Evolutionary conservation across 1,140 invertebrate species (phyloP).

Genomic region (Eciton burchellii): DNA sequence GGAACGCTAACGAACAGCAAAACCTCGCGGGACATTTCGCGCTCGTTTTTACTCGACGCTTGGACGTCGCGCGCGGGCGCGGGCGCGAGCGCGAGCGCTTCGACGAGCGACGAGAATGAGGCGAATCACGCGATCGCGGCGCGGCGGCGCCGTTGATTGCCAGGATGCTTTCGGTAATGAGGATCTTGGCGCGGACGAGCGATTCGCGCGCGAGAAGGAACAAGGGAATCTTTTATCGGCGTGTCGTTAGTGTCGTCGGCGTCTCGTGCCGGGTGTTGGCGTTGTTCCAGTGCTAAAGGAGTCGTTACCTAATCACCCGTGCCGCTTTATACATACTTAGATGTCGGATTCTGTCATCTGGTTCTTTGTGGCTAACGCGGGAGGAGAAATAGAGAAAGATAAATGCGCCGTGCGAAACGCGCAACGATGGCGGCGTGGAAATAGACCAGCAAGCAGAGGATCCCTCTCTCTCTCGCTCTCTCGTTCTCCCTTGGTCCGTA

Average conservation of each 20-base stretch:
- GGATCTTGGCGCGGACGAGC: neutral
- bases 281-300: conserved; percentile 64
- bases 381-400: conserved; percentile 62
- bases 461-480: neutral
- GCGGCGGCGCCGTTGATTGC: neutral
- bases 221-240: conserved; percentile 71
- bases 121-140: conserved; percentile 16
- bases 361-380: conserved; percentile 31
- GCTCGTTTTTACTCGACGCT: conserved; percentile 1
- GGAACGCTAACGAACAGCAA: conserved; percentile 27
- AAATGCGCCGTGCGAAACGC: conserved; percentile 53
- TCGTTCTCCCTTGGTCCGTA: neutral
- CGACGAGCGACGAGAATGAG: conserved; percentile 22
- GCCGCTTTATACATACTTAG: conserved; percentile 69
- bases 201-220: conserved; percentile 39
- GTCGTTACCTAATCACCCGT: conserved; percentile 72
- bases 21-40: neutral
- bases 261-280: conserved; percentile 57
- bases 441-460: conserved; percentile 39
- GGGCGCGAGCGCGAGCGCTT: conserved; percentile 6
- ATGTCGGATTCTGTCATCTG: conserved; percentile 64
- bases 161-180: conserved; percentile 31
- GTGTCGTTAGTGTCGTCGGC: conserved; percentile 64
- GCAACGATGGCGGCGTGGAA: conserved; percentile 40
- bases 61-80: neutral